These are phyloP conservation scores for Artibeus lituratus DNA, from an alignment of 2,797 vertebrate species.

Conservation along the genomic window DNA sequence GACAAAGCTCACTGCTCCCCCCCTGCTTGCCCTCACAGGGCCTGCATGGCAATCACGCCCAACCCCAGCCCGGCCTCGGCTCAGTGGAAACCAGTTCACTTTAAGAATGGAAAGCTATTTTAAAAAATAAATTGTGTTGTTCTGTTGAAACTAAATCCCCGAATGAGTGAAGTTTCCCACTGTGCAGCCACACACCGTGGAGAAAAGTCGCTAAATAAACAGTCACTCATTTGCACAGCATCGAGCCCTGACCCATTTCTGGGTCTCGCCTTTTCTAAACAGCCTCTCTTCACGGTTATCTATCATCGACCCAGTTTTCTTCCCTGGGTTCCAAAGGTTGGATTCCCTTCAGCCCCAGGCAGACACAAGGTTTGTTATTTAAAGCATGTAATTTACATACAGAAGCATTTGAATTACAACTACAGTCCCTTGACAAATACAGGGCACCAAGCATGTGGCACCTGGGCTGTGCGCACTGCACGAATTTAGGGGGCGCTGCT, in stretches of 20 bases:
- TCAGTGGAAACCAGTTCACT: not conserved
- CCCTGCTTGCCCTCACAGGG: rapidly evolving
- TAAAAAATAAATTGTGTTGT: not conserved
- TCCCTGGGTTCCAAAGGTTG: not conserved
- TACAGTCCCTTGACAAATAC: not conserved
- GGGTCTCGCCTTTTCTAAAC: not conserved
- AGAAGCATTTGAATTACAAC: not conserved
- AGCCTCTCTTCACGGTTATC: not conserved
- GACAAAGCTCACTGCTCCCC: not conserved
- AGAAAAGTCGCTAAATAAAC: not conserved
- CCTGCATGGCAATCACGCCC: rapidly evolving
- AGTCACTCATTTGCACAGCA: conserved; percentile 39
- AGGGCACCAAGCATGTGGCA: rapidly evolving
- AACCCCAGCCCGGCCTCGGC: too few relatives aligned
- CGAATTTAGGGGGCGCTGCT: not conserved
- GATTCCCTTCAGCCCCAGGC: not conserved
- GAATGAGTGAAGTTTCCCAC: not conserved
- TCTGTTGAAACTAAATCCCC: not conserved
- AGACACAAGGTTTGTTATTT: not conserved
- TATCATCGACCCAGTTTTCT: not conserved
- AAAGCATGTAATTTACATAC: not conserved
- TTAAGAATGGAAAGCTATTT: not conserved
- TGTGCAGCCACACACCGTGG: not conserved
- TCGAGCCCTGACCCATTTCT: conserved; percentile 50
- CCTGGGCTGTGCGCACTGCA: rapidly evolving